A percentile compares a stretch with the other conserved stretches of the same genome.
Evolutionary conservation across 2,797 vertebrate genomes (phyloP).

Genomic region (Luscinia luscinia): DNA sequence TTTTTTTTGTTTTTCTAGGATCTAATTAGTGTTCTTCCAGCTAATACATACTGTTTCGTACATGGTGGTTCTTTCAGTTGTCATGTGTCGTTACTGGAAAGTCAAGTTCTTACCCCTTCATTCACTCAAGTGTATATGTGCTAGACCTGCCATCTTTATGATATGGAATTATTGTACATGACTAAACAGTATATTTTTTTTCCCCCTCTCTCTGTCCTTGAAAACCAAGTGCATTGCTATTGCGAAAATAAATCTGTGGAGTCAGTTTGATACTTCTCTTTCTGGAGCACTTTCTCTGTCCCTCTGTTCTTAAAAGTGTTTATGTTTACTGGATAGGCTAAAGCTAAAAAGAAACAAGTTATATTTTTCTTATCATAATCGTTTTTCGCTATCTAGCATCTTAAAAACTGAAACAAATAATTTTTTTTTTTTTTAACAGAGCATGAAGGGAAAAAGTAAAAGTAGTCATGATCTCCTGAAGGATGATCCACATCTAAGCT

Average conservation of each 20-base stretch:
- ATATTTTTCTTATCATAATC: background rate
- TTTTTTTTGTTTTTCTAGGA: no score
- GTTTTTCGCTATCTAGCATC: background rate
- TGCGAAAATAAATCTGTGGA: background rate
- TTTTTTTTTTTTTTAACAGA: conserved; percentile 77
- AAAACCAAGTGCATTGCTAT: background rate
- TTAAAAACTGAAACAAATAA: background rate
- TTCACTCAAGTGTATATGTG: background rate
- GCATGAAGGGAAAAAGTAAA: conserved; percentile 95
- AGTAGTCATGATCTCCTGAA: conserved; percentile 97
- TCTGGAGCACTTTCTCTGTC: background rate
- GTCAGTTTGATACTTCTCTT: background rate
- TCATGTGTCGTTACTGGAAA: background rate
- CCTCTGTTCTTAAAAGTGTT: background rate
- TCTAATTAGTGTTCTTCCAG: background rate
- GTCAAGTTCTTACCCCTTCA: background rate
- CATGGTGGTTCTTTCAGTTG: background rate
- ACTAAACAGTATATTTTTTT: background rate
- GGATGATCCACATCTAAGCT: conserved; percentile 92
- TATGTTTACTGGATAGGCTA: background rate
- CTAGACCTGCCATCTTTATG: background rate
- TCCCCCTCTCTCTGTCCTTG: background rate
- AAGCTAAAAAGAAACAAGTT: background rate
- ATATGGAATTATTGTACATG: background rate
- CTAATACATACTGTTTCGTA: background rate